Conservation (phyloP, 2,113 vertebrate species). For the Oenanthe oenanthe region DNA sequence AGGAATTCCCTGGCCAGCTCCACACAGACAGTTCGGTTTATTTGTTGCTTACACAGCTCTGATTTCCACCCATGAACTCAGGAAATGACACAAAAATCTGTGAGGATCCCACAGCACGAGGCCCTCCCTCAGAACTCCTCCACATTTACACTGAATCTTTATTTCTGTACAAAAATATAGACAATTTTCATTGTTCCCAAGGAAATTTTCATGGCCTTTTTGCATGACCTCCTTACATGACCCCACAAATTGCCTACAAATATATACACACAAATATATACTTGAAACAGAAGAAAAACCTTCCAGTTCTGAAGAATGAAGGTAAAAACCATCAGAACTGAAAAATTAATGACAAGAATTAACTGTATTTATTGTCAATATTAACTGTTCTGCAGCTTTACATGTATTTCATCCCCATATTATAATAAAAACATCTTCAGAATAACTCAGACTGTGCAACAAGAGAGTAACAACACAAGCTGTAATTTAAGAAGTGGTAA, state of each 20-base stretch:
- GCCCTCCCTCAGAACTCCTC: background rate
- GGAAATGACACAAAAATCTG: background rate
- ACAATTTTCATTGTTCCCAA: background rate
- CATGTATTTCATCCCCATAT: background rate
- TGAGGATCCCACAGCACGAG: background rate
- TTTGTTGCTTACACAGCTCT: background rate
- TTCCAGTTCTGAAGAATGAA: background rate
- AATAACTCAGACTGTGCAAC: background rate
- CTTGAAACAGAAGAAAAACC: background rate
- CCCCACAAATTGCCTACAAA: fast-evolving
- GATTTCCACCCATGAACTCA: background rate
- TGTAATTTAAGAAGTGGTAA: background rate
- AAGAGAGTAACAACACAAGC: fast-evolving
- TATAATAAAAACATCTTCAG: background rate
- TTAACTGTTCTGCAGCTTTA: background rate
- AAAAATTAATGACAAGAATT: background rate
- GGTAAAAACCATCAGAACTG: background rate
- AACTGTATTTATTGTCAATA: background rate
- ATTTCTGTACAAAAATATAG: background rate
- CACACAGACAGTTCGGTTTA: background rate
- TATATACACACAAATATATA: background rate
- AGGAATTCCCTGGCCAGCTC: background rate
- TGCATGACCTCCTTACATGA: background rate
- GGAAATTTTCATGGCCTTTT: background rate
- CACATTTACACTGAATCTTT: background rate